Evolutionary conservation across 1,140 invertebrate genomes (phyloP).

Genomic region (Temnothorax curvispinosus): DNA sequence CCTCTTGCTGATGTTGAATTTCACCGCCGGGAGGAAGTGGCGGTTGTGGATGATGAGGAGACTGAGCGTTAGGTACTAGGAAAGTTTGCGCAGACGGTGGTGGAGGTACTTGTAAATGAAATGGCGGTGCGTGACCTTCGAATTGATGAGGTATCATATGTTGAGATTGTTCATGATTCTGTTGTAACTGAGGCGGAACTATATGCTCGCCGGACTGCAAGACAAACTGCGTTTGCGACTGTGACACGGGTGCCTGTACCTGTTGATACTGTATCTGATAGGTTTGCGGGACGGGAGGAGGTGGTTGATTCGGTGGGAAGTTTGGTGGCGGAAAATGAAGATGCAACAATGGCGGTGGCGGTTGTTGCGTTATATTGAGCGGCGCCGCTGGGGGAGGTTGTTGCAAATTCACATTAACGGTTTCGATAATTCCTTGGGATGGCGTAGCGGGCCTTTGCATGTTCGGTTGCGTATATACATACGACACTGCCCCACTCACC

Average conservation of each 20-base stretch:
- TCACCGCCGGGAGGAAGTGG: slow-evolving; percentile 74
- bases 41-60: slow-evolving; percentile 76
- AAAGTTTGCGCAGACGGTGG: slow-evolving; percentile 78
- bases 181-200: slow-evolving; percentile 78
- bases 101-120: slow-evolving; percentile 81
- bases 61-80: slow-evolving; percentile 78
- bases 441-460: slow-evolving; percentile 80
- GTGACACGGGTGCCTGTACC: slow-evolving; percentile 75
- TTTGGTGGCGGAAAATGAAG: slow-evolving; percentile 83
- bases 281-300: slow-evolving; percentile 83
- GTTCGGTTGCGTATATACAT: slow-evolving; percentile 83
- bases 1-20: slow-evolving; percentile 79
- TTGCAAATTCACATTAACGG: slow-evolving; percentile 83
- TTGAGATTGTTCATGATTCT: slow-evolving; percentile 80
- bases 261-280: slow-evolving; percentile 85
- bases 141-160: slow-evolving; percentile 80
- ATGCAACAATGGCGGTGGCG: slow-evolving; percentile 80
- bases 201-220: slow-evolving; percentile 81
- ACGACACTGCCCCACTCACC: slow-evolving; percentile 81
- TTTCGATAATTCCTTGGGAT: slow-evolving; percentile 81
- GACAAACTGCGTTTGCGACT: slow-evolving; percentile 81
- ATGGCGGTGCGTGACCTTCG: slow-evolving; percentile 79
- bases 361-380: slow-evolving; percentile 82
- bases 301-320: slow-evolving; percentile 83
- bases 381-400: slow-evolving; percentile 82